Base-by-base conservation (phyloP, 2,797 vertebrate genomes). In the Garrulus glandarius region DNA sequence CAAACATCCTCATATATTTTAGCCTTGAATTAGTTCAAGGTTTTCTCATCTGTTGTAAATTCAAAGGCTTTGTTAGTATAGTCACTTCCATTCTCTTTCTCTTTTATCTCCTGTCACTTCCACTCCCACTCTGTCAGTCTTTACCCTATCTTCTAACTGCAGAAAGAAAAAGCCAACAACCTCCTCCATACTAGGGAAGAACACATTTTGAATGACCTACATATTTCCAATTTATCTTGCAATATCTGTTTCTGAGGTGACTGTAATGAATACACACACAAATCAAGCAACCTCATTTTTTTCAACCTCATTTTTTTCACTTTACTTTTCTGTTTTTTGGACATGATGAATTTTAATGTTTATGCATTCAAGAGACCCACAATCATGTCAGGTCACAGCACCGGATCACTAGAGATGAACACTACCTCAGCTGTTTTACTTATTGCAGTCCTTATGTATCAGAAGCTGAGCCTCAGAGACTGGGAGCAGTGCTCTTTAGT, bases 21-120 rank as follows among this genome's bases (percentile, higher is more conserved):
- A 80, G 29, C 17, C 57, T 84, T 83, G 70, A 93, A 93, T 95
- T 95, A 91, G 68, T 85, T 92, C 59, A 47, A 46, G 53, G 69
- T 91, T 78, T 82, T 95, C 85, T 92, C 30, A 88, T 87, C 63
- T 88, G 44, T 74, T 95, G 52, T 65, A 93, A 81, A 87, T 93
- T 93, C 92, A 95, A 91, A 92, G 49, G 55, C 71, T 95, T 95
- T 92, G 87, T 91, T 90, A 89, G 61, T 85, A 64, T 61, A 93
- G 79, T 93, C 79, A 84, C 70, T 95, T 96, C 60, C 50, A 70
- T 91, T 95, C 63, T 88, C 70, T 59, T 92, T 80, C 36, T 78
- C 86, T 95, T 94, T 95, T 69, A 92, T 91, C 81, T 94, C 60
- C 57, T 95, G 83, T 77, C 36, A 7, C 65, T 91, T 92, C 69